Conservation (phyloP, 2,888 invertebrate genomes). For the Mantis religiosa region DNA sequence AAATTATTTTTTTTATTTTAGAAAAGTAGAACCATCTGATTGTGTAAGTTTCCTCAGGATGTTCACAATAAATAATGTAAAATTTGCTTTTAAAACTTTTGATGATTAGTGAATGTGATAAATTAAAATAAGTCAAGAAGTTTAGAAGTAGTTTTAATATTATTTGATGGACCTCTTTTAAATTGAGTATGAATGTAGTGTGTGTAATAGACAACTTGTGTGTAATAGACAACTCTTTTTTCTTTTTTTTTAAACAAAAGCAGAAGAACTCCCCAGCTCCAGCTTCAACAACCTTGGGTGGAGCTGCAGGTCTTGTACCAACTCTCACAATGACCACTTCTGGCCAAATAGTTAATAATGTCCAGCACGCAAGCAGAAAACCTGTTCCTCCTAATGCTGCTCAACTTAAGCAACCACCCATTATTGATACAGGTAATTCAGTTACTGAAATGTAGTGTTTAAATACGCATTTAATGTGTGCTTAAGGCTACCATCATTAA, state of each 20-base stretch:
- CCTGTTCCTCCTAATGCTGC: constrained; percentile 38
- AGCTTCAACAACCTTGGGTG: background rate
- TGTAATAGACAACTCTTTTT: no score
- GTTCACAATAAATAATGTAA: no score
- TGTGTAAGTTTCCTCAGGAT: no score
- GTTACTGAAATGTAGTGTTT: background rate
- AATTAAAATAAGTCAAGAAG: no score
- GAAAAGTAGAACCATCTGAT: no score
- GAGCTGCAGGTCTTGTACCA: constrained; percentile 27
- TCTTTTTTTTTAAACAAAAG: background rate
- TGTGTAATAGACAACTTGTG: no score
- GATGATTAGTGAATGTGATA: no score
- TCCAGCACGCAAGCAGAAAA: constrained; percentile 40
- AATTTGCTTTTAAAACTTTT: no score
- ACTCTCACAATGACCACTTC: constrained; percentile 35
- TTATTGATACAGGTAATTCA: constrained; percentile 35
- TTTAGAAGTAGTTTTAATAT: no score
- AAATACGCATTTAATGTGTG: background rate
- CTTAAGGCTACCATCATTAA: background rate
- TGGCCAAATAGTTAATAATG: constrained; percentile 35
- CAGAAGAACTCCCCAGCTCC: background rate
- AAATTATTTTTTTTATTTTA: no score
- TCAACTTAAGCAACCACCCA: constrained; percentile 24
- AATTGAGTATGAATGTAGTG: no score
- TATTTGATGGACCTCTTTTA: no score